Evolutionary conservation across 2,888 invertebrate species (phyloP).

Genomic region (Zhuqinia jingwanae): DNA sequence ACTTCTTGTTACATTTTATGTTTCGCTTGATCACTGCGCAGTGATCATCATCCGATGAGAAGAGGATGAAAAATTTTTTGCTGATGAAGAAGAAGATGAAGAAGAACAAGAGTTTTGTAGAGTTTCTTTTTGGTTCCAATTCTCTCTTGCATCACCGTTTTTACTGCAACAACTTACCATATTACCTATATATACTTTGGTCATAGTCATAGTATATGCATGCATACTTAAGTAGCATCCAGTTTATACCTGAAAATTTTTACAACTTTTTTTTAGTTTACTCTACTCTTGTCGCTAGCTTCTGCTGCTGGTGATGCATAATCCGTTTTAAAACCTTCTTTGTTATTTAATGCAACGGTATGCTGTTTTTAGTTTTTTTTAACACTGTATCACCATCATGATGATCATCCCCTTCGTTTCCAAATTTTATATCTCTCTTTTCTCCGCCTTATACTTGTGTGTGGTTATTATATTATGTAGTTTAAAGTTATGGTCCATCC

Average conservation of each 20-base stretch:
- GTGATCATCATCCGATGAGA: neutral
- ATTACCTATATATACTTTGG: neutral
- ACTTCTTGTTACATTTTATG: neutral
- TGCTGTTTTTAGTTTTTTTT: conserved; percentile 9
- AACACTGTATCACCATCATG: conserved; percentile 3
- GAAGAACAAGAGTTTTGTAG: neutral
- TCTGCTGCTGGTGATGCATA: neutral
- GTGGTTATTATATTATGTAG: too few species aligned
- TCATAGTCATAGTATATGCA: conserved; percentile 5
- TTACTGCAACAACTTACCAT: neutral
- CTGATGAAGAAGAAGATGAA: conserved; percentile 22
- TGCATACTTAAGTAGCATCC: conserved; percentile 3
- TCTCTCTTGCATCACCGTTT: conserved; percentile 8
- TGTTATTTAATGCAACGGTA: conserved; percentile 14
- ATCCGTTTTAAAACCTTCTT: neutral
- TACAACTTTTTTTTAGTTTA: conserved; percentile 38
- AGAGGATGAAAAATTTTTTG: conserved; percentile 24
- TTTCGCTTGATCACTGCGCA: neutral
- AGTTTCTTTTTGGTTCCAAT: conserved; percentile 5
- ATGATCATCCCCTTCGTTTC: conserved; percentile 12
- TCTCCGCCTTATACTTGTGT: neutral
- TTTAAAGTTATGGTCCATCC: neutral
- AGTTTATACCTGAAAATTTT: neutral
- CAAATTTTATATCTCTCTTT: neutral
- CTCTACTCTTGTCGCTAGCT: neutral